phyloP scores from a whole-genome alignment of 2,888 invertebrate species.

The Tethea ocularis region DNA sequence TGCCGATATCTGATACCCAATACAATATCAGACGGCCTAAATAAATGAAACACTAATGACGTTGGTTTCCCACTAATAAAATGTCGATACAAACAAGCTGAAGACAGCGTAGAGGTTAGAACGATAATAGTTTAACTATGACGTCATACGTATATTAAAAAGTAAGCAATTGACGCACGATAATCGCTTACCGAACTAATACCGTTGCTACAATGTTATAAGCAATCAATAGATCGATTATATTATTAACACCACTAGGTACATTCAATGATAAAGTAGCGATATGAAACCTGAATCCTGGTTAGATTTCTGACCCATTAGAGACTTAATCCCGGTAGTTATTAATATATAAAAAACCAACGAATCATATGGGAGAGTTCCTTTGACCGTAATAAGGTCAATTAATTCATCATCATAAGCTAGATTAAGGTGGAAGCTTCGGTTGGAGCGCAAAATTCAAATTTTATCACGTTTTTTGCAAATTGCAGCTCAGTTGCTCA shows the following conservation, averaged over 20 bases:
- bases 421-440: no score
- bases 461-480: no score
- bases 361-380: background rate
- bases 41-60: constrained; percentile 5
- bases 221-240: constrained; percentile 23
- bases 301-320: background rate
- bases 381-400: background rate
- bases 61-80: constrained; percentile 21
- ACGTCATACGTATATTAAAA: constrained; percentile 46
- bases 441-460: no score
- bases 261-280: constrained; percentile 8
- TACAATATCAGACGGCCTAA: constrained; percentile 16
- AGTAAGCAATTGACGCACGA: constrained; percentile 45
- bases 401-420: no score
- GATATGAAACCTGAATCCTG: constrained; percentile 7
- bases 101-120: constrained; percentile 14
- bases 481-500: no score
- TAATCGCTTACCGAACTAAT: constrained; percentile 10
- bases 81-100: constrained; percentile 15
- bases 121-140: constrained; percentile 23
- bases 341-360: background rate
- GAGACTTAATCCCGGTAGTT: background rate
- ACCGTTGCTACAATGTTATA: constrained; percentile 24
- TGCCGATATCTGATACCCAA: constrained; percentile 3
- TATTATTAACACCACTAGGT: background rate